phyloP scores from a whole-genome alignment of 2,888 invertebrate species.

The Drosophila prolongata region DNA sequence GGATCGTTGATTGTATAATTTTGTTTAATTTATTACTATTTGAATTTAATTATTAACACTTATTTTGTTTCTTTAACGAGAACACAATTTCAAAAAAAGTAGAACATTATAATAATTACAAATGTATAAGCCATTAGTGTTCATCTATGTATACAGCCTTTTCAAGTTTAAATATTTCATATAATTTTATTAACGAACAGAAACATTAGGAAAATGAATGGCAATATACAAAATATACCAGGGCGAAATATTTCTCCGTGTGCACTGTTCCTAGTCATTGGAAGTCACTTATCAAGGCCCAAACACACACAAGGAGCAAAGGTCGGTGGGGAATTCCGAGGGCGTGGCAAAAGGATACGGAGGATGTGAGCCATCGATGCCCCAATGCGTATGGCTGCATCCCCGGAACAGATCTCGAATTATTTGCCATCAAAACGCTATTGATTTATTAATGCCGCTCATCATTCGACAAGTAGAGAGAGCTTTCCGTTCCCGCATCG shows the following conservation, averaged over 20 bases:
- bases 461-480: slow-evolving; percentile 53
- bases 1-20: neutral
- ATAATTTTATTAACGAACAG: too few species aligned
- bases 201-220: too few species aligned
- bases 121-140: too few species aligned
- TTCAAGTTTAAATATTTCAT: too few species aligned
- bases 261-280: slow-evolving; percentile 6
- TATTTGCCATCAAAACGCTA: slow-evolving; percentile 70
- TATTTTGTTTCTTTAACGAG: too few species aligned
- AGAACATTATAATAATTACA: too few species aligned
- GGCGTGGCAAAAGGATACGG: slow-evolving; percentile 16
- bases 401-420: slow-evolving; percentile 47
- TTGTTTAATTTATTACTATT: too few species aligned
- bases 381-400: slow-evolving; percentile 45
- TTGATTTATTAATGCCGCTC: slow-evolving; percentile 74
- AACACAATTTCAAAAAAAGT: too few species aligned
- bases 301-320: slow-evolving; percentile 9
- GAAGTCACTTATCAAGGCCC: slow-evolving; percentile 9
- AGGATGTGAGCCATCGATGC: slow-evolving; percentile 24
- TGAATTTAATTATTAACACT: too few species aligned
- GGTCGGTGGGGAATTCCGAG: neutral
- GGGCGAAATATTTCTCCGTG: neutral
- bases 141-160: too few species aligned
- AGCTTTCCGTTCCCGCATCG: slow-evolving; percentile 35
- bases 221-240: too few species aligned